Evolutionary conservation across 2,888 invertebrate species (phyloP), one percentile per base, ranked within the genome.

Genomic region (Antheraea assamensis): DNA sequence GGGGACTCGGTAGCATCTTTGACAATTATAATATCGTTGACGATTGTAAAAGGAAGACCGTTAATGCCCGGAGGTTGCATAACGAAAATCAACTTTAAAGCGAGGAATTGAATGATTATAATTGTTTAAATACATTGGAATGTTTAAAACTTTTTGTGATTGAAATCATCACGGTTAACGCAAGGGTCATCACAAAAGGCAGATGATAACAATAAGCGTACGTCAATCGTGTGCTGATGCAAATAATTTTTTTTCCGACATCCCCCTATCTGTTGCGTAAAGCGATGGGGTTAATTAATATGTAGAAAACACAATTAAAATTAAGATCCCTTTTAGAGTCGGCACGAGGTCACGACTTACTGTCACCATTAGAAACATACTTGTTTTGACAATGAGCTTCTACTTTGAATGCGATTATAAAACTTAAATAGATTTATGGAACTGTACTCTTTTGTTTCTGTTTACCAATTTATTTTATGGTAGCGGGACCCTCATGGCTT

Each of bases 131-230:
- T 81, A 83, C 80, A 81, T 87, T 76, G 79, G 81, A 77, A 85
- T 81, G 42, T 70, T 58, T 73, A 73, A 70, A 70, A 42, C 71
- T 27, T 90, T 91, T 86, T 83, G 79, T 80, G 78, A 78, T 78
- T 80, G 79, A 77, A 78, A 78, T 79, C 78, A 83, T 84, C 85
- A 88, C 87, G 88, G 90, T 92, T 91, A 92, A 92, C 92, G 90
- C 89, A 91, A 92, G 94, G 94, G 94, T 94, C 94, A 94, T 94
- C 94, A 94, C 94, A 94, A 94, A 93, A 93, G 93, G 90, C 92
- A 90, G 85, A 86, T 91, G 93, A 94, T 91, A 93, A 94, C 94
- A 94, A 94, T 92, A 86, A 89, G 87, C 94, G 91, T 86, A 93
- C 92, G 94, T 94, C 94, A 93, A 93, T 92, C 94, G 94, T 92